Percentiles rank a stretch among this genome's conserved stretches.
phyloP scores from a whole-genome alignment of 2,113 vertebrate species.

The Paralichthys olivaceus region DNA sequence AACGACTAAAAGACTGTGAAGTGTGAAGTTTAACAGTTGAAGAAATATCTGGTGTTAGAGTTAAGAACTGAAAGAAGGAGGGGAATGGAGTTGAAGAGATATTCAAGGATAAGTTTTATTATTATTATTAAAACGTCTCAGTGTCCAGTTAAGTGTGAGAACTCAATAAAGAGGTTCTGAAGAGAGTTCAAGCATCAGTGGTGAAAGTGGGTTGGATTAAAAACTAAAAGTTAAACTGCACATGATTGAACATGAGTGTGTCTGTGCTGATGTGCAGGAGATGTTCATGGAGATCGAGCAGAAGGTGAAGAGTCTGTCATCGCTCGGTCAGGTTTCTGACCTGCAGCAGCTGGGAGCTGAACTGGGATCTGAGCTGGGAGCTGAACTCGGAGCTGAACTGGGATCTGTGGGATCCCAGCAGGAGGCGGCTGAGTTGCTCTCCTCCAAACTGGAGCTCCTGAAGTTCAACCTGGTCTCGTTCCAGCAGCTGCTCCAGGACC shows the following conservation, averaged over 20 bases:
- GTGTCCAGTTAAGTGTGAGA: no score
- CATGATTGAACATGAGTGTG: not conserved
- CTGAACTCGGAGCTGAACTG: not conserved
- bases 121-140: no score
- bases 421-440: conserved; percentile 83
- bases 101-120: no score
- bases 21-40: no score
- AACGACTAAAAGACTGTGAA: no score
- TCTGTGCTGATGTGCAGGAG: conserved; percentile 74
- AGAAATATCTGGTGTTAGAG: no score
- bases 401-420: conserved; percentile 73
- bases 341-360: conserved; percentile 27
- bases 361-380: not conserved
- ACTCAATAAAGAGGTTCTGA: no score
- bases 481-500: conserved; percentile 87
- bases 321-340: conserved; percentile 15
- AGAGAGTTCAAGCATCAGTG: no score
- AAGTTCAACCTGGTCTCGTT: conserved; percentile 88
- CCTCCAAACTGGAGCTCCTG: conserved; percentile 86
- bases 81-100: no score
- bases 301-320: conserved; percentile 82
- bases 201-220: no score
- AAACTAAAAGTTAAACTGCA: no score
- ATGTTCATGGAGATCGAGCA: conserved; percentile 91
- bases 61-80: no score